phyloP scores from a whole-genome alignment of 2,888 invertebrate genomes.

The Xestia rhomboidea region DNA sequence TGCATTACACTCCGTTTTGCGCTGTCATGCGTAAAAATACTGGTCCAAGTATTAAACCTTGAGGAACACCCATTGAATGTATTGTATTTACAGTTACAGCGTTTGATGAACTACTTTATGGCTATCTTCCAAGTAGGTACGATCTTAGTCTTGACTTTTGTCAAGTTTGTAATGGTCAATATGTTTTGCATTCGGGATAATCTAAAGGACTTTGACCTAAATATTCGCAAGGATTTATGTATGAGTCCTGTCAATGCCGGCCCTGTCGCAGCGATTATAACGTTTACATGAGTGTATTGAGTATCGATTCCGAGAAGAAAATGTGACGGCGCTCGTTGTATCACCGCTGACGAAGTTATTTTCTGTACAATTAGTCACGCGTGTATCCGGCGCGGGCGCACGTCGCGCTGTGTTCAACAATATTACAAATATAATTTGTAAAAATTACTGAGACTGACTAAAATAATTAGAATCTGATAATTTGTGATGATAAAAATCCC shows the following conservation, averaged over 20 bases:
- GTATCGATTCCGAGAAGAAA: conserved; percentile 86
- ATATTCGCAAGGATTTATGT: conserved; percentile 15
- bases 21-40: conserved; percentile 5
- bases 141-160: background rate
- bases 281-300: conserved; percentile 71
- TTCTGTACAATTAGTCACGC: conserved; percentile 90
- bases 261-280: conserved; percentile 34
- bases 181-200: conserved; percentile 11
- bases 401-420: conserved; percentile 66
- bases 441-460: conserved; percentile 39
- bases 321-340: conserved; percentile 86
- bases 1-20: background rate
- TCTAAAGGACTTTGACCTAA: conserved; percentile 39
- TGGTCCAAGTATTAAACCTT: conserved; percentile 17
- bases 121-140: conserved; percentile 26
- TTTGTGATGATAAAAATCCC: conserved; percentile 11
- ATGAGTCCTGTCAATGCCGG: background rate
- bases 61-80: conserved; percentile 34
- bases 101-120: conserved; percentile 14
- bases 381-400: conserved; percentile 87
- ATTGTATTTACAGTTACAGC: conserved; percentile 6
- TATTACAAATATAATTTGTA: conserved; percentile 45
- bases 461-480: conserved; percentile 19
- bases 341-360: conserved; percentile 90
- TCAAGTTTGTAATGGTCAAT: background rate